A percentile compares a stretch with the other conserved stretches of the same genome.
These are phyloP conservation scores for Xestia sexstrigata DNA, from an alignment of 2,888 invertebrate species.

Conservation along the genomic window DNA sequence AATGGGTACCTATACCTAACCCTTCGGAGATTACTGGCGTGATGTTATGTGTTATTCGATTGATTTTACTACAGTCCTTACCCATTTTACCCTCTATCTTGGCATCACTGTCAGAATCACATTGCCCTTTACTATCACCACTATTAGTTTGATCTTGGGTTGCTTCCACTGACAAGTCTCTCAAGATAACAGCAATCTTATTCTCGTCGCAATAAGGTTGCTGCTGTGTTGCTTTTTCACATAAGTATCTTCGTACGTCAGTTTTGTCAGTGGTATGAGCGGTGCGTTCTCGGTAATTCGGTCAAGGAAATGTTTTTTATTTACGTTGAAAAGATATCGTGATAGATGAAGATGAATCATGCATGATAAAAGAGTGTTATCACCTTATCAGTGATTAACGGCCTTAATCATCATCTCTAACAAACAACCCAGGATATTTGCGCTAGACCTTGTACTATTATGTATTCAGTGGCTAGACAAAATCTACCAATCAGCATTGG, in stretches of 20 bases:
- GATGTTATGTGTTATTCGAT: no score
- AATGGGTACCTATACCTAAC: no score
- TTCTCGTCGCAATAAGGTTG: background rate
- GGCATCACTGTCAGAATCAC: no score
- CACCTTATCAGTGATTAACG: constrained; percentile 9
- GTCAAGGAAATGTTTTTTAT: constrained; percentile 15
- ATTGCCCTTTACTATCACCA: no score
- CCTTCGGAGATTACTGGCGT: no score
- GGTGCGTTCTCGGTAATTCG: background rate
- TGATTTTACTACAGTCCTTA: no score
- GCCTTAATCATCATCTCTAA: constrained; percentile 6
- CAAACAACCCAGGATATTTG: constrained; percentile 17
- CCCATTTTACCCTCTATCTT: background rate
- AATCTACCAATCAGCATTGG: no score
- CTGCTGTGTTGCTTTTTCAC: background rate
- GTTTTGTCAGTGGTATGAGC: background rate
- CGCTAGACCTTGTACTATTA: background rate
- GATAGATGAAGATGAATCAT: constrained; percentile 45
- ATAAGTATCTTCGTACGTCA: background rate
- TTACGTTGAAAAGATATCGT: background rate
- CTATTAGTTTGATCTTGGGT: background rate
- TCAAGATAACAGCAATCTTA: background rate
- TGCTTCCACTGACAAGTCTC: background rate
- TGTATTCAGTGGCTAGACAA: no score
- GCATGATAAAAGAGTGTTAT: constrained; percentile 11